These are phyloP conservation scores for Toxotes lorentzi DNA, from an alignment of 2,797 vertebrate species.

Conservation along the genomic window DNA sequence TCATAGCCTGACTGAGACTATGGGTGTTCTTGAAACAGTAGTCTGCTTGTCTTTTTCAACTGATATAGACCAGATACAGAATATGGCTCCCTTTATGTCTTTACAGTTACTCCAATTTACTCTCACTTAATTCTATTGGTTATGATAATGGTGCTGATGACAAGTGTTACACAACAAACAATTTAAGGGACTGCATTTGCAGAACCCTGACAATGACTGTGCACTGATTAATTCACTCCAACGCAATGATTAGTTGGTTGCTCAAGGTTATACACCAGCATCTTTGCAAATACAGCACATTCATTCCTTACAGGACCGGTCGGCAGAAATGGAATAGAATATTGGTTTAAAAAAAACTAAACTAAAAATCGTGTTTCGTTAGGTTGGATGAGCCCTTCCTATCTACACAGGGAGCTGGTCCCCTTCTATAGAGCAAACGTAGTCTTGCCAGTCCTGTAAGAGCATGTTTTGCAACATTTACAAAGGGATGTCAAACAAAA, in stretches of 20 bases:
- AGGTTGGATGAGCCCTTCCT: no score
- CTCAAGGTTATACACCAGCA: constrained; percentile 1
- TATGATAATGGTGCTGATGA: constrained; percentile 27
- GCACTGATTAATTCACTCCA: background rate
- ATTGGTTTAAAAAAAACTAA: no score
- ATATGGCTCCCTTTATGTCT: background rate
- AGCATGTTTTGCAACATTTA: constrained; percentile 5
- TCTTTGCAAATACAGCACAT: constrained; percentile 2
- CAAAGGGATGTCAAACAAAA: constrained; percentile 29
- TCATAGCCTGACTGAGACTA: constrained; percentile 43
- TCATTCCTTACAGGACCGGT: no score
- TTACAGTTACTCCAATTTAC: background rate
- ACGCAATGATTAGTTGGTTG: constrained; percentile 6
- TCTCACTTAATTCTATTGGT: background rate
- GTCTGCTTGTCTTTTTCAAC: constrained; percentile 27
- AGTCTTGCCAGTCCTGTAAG: constrained; percentile 3
- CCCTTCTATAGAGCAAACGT: background rate
- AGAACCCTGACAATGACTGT: constrained; percentile 6
- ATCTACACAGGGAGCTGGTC: no score
- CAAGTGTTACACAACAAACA: constrained; percentile 11
- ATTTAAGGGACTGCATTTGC: constrained; percentile 23
- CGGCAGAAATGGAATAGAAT: no score
- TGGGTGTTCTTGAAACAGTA: constrained; percentile 32
- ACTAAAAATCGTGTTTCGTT: no score
- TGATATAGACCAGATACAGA: constrained; percentile 12